Evolutionary conservation across 2,113 vertebrate species (phyloP).

Genomic region (Oophaga pumilio): DNA sequence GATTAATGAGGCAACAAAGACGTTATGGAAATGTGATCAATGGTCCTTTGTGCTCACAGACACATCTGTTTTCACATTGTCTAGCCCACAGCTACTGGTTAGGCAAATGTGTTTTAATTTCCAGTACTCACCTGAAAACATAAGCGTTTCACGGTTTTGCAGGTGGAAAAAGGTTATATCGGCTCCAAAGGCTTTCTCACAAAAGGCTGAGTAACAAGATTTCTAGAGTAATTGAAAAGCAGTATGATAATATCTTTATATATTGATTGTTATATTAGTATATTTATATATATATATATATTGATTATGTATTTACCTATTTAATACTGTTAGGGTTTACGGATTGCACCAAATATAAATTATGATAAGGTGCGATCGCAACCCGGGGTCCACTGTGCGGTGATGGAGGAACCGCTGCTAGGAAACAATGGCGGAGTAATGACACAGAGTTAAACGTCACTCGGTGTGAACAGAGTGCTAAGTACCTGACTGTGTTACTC

Average conservation of each 20-base stretch:
- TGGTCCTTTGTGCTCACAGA: not conserved
- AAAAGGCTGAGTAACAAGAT: slow-evolving; percentile 10
- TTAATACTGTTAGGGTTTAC: too few relatives aligned
- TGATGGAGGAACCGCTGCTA: too few relatives aligned
- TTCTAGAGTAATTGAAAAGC: slow-evolving; percentile 8
- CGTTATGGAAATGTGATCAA: not conserved
- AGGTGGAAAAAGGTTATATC: not conserved
- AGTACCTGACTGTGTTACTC: too few relatives aligned
- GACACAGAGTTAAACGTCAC: too few relatives aligned
- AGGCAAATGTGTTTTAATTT: not conserved
- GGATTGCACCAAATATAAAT: too few relatives aligned
- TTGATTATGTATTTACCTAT: too few relatives aligned
- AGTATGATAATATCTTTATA: not conserved
- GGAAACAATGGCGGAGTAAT: too few relatives aligned
- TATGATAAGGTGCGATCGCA: too few relatives aligned
- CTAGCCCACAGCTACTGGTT: not conserved
- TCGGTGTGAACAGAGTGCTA: too few relatives aligned
- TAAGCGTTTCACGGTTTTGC: not conserved
- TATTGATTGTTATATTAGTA: too few relatives aligned
- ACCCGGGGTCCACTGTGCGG: too few relatives aligned
- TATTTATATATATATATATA: too few relatives aligned
- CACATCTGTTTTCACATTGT: not conserved
- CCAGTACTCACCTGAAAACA: not conserved
- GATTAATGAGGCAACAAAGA: not conserved
- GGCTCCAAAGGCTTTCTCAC: not conserved